Evolutionary conservation across 53 echinoderm and acorn worm species (phyloP).

Genomic region (Actinopyga echinites): DNA sequence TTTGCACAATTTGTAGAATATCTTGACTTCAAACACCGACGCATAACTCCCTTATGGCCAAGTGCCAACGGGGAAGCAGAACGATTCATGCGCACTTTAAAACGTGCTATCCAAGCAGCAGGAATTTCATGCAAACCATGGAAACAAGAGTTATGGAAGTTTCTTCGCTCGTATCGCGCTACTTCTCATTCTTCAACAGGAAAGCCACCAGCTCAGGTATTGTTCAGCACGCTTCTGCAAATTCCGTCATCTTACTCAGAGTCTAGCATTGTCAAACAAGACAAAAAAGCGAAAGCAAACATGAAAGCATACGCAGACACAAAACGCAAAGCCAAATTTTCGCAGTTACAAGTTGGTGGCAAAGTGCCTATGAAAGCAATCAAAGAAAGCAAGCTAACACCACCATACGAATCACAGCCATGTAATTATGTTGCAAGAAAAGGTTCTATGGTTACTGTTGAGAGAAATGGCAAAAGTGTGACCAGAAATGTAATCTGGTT

Average conservation of each 20-base stretch:
- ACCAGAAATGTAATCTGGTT: no score
- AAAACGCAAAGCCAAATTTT: no score
- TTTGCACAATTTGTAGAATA: conserved; percentile 29
- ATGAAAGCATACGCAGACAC: no score
- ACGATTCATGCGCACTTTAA: conserved; percentile 27
- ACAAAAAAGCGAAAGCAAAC: not conserved
- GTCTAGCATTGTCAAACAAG: not conserved
- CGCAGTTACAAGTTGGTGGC: no score
- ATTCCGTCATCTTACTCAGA: not conserved
- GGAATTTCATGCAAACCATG: not conserved
- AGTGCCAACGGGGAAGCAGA: no score
- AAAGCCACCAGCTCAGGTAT: not conserved
- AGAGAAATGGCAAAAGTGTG: no score
- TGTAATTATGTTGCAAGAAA: no score
- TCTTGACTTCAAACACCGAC: not conserved
- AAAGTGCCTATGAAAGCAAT: no score
- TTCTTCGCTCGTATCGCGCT: not conserved
- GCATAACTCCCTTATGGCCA: conserved; percentile 31
- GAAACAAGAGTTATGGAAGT: conserved; percentile 28
- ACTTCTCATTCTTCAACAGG: not conserved
- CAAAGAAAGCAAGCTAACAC: no score
- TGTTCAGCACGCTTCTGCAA: not conserved
- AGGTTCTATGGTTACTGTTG: no score
- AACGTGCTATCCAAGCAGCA: conserved; percentile 9
- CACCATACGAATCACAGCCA: no score